Conservation (phyloP, 2,113 vertebrate species). For the Alethe castanea region DNA sequence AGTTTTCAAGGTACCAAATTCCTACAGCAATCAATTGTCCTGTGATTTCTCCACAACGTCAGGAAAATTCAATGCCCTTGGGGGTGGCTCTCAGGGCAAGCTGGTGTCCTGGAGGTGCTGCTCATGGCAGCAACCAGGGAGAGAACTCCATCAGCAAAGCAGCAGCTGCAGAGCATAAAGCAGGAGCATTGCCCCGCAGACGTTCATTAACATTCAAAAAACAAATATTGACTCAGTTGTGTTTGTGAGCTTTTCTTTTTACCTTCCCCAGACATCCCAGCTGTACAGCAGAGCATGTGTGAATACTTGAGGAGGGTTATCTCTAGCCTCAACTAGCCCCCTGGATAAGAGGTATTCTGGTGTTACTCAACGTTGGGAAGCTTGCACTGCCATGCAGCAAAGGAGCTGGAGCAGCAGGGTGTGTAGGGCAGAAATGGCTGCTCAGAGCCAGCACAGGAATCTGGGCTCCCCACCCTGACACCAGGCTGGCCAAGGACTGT, state of each 20-base stretch:
- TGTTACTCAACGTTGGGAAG: not conserved
- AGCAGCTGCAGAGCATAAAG: not conserved
- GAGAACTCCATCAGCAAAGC: not conserved
- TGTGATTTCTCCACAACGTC: not conserved
- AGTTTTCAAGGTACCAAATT: not conserved
- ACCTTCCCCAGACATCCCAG: constrained; percentile 30
- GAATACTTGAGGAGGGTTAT: constrained; percentile 10
- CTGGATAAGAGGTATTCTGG: not conserved
- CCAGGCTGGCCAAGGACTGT: fast-evolving
- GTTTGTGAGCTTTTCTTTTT: constrained; percentile 44
- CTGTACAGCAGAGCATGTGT: not conserved
- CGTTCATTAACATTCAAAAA: not conserved
- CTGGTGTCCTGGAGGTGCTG: not conserved
- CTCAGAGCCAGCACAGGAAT: not conserved
- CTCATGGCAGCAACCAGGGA: not conserved
- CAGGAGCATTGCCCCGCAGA: not conserved
- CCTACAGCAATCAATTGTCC: not conserved
- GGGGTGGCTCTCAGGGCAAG: not conserved
- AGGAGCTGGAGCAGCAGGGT: not conserved
- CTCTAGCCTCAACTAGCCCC: not conserved
- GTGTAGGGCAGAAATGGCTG: not conserved
- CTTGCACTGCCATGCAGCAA: not conserved
- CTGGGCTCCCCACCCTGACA: not conserved
- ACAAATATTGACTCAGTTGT: not conserved
- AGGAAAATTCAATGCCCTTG: fast-evolving